Percentiles rank a stretch among this genome's conserved stretches.
Evolutionary conservation across 2,797 vertebrate genomes (phyloP).

Genomic region (Eulemur albifrons): DNA sequence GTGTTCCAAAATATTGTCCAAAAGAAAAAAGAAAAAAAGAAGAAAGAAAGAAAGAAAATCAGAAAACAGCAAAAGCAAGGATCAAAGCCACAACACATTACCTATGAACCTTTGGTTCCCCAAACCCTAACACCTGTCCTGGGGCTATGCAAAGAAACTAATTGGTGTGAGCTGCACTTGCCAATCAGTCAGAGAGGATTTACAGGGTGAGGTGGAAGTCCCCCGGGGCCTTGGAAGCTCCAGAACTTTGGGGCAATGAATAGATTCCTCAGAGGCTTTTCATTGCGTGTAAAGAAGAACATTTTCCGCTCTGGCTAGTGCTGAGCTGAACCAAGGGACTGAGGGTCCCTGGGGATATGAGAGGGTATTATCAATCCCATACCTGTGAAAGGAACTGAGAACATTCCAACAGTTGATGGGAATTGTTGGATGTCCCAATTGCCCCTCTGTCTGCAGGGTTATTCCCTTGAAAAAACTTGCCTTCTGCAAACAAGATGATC

Average conservation of each 20-base stretch:
- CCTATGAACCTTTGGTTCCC: neutral
- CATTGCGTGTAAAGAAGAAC: neutral
- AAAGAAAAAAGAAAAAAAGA: neutral
- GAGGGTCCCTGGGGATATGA: neutral
- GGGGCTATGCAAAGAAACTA: conserved; percentile 46
- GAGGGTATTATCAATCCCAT: neutral
- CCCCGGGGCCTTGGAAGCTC: neutral
- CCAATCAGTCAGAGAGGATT: conserved; percentile 46
- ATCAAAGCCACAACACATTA: neutral
- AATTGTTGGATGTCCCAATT: neutral
- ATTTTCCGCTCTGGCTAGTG: neutral
- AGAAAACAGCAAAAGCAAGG: neutral
- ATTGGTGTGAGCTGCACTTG: neutral
- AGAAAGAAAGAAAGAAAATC: neutral
- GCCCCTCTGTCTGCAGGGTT: neutral
- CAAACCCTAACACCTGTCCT: conserved; percentile 21
- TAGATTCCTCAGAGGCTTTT: neutral
- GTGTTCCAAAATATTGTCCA: neutral
- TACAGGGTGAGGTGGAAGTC: conserved; percentile 10
- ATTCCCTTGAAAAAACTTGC: neutral
- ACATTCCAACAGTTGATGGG: neutral
- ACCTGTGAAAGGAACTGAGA: neutral
- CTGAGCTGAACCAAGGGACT: neutral
- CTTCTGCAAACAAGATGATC: neutral
- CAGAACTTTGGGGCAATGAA: neutral